A percentile compares a stretch with the other conserved stretches of the same genome.
These are phyloP conservation scores for Rotaria macrura DNA, from an alignment of 2,888 invertebrate species.

Conservation along the genomic window DNA sequence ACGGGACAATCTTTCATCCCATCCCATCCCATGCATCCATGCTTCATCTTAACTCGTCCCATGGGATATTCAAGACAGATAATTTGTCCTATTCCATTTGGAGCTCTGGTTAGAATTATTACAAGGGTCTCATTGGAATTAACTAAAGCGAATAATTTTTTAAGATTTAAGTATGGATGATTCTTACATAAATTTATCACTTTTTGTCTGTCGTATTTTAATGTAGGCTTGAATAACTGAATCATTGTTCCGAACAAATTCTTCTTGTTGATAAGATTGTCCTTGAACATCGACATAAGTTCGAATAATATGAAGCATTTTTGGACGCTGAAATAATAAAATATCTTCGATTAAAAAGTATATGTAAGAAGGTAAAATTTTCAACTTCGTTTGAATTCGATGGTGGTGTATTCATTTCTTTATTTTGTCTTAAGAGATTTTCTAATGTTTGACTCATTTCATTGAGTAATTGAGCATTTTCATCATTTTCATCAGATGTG, in stretches of 20 bases:
- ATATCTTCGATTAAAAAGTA: neutral
- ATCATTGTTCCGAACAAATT: constrained; percentile 75
- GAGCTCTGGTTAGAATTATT: too few relatives aligned
- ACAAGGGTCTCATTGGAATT: too few relatives aligned
- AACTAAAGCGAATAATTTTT: too few relatives aligned
- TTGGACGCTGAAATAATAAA: neutral
- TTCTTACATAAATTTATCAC: constrained; percentile 54
- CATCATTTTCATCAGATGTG: constrained; percentile 55
- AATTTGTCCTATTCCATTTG: too few relatives aligned
- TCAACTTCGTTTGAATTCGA: neutral
- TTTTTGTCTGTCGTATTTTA: constrained; percentile 87
- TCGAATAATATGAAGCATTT: constrained; percentile 71
- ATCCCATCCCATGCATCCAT: too few relatives aligned
- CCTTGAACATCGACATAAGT: constrained; percentile 74
- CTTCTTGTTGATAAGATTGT: constrained; percentile 74
- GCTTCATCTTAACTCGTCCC: too few relatives aligned
- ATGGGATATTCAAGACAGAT: too few relatives aligned
- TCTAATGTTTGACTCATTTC: constrained; percentile 9
- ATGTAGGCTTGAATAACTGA: constrained; percentile 93
- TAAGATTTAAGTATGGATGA: too few relatives aligned
- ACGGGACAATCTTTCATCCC: too few relatives aligned
- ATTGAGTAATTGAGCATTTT: constrained; percentile 70
- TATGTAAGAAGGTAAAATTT: neutral
- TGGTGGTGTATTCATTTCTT: neutral
- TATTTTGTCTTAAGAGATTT: neutral